Evolutionary conservation across 2,888 invertebrate species (phyloP), one percentile per base, ranked within the genome.

Genomic region (Stenichneumon culpator): DNA sequence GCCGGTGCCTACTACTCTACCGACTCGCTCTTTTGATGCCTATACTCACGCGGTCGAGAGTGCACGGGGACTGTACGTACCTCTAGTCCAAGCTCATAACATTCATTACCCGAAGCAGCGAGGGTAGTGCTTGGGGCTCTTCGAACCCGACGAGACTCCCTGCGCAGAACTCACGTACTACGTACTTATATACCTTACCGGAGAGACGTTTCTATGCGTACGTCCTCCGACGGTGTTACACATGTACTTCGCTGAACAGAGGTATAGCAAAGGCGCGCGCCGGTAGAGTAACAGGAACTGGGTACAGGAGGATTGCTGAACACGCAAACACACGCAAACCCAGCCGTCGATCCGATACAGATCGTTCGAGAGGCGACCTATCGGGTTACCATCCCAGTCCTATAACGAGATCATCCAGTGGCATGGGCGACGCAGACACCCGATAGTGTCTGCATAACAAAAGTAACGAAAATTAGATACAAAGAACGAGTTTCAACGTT

Each of bases 351-450:
- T 69, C 36, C 57, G 72, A 82, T 83, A 83, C 60, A 60, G 83
- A 87, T 87, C 86, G 77, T 87, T 89, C 89, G 79, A 87, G 84
- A 88, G 88, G 87, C 79, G 83, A 81, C 81, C 84, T 90, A 87
- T 91, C 91, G 81, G 44, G 83, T 89, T 89, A 90, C 87, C 83
- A 89, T 88, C 87, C 72, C 75, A 74, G 79, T 39, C 14, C 82
- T 80, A 86, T 88, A 90, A 90, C 89, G 86, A 91, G 89, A 91
- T 90, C 88, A 86, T 88, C 86, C 57, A 70, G 75, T 67, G 65
- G 50, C 36, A 63, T 54, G 70, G 67, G 22, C 32, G 69, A 60
- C n/a, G 52, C n/a, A 47, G 36, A 25, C 16, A n/a, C 65, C 16
- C 11, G n/a, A 47, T 28, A 57, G 28, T 28, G 14, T 14, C 25